Evolutionary conservation across 2,113 vertebrate species (phyloP).

Genomic region (Alligator sinensis): DNA sequence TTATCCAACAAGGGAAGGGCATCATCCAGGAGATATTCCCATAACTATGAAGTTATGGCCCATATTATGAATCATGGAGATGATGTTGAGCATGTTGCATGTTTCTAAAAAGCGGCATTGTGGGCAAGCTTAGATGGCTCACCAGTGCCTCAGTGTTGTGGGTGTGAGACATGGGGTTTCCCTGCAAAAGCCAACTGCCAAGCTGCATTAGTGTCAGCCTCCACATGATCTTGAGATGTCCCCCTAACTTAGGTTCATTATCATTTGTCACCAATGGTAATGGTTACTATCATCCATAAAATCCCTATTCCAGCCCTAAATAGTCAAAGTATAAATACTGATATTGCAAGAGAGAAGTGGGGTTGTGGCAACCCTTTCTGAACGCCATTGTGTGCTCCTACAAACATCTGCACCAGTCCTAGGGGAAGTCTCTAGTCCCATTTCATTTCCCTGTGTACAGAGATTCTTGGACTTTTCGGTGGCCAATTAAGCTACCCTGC

Average conservation of each 20-base stretch:
- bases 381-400: not conserved
- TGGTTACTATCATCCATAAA: not conserved
- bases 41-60: not conserved
- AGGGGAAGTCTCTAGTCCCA: not conserved
- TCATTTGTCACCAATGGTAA: no score
- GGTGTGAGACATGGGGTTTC: not conserved
- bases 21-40: not conserved
- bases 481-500: not conserved
- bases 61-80: no score
- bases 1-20: not conserved
- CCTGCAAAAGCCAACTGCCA: not conserved
- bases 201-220: not conserved
- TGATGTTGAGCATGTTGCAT: no score
- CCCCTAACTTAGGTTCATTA: not conserved
- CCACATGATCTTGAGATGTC: not conserved
- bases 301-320: not conserved
- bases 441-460: not conserved
- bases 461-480: not conserved
- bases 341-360: not conserved
- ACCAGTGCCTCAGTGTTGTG: fast-evolving
- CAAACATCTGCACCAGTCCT: no score
- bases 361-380: constrained; percentile 1
- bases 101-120: not conserved
- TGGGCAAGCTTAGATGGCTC: not conserved
- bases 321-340: constrained; percentile 3